These are phyloP conservation scores for Polypedilum pembai DNA, from an alignment of 1,140 invertebrate species.

Conservation along the genomic window DNA sequence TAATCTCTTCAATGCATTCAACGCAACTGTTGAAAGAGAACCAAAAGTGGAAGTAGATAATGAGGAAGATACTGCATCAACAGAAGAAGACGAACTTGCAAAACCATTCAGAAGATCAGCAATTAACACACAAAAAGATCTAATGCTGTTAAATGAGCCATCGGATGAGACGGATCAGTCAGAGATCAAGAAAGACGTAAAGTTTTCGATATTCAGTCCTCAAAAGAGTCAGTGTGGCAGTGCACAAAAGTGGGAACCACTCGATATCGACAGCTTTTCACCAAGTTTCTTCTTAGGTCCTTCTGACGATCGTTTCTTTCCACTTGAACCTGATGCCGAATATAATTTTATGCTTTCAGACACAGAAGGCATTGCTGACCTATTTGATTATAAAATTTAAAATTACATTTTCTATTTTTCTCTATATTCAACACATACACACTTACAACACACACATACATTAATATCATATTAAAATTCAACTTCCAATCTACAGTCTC, in stretches of 20 bases:
- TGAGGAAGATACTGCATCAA: neutral
- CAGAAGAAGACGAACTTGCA: neutral
- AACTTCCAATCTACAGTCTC: neutral
- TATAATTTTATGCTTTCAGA: neutral
- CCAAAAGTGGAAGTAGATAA: neutral
- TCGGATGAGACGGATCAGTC: neutral
- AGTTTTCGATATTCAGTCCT: slow-evolving; percentile 13
- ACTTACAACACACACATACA: neutral
- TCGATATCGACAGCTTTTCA: neutral
- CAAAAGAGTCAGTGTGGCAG: slow-evolving; percentile 18
- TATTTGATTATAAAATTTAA: slow-evolving; percentile 25
- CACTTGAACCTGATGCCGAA: slow-evolving; percentile 17
- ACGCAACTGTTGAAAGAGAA: neutral
- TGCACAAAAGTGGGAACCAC: slow-evolving; percentile 4
- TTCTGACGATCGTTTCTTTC: slow-evolving; percentile 8
- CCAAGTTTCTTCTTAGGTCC: neutral
- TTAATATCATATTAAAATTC: slow-evolving; percentile 1
- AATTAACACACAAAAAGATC: neutral
- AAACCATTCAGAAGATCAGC: neutral
- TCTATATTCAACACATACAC: neutral
- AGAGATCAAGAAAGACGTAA: slow-evolving; percentile 1
- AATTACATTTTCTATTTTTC: neutral
- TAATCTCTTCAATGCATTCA: slow-evolving; percentile 20
- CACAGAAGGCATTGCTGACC: neutral
- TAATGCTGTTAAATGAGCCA: neutral